phyloP scores from a whole-genome alignment of 2,888 invertebrate species.

The Thelaira solivaga region DNA sequence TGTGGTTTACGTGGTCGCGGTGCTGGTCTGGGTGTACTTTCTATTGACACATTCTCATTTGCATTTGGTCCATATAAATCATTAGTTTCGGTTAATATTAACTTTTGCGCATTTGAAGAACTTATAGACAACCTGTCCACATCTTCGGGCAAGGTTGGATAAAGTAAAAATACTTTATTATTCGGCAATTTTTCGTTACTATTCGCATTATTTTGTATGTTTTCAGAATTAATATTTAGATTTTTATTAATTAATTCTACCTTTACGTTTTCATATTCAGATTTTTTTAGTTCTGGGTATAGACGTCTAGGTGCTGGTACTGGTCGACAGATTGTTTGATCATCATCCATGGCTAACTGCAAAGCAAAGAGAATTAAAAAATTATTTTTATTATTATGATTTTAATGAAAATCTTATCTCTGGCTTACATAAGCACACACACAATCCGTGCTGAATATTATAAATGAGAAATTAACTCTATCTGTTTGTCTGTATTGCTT shows the following conservation, averaged over 20 bases:
- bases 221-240: conserved; percentile 71
- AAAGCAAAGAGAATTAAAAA: conserved; percentile 42
- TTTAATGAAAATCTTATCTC: no score
- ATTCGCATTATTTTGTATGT: conserved; percentile 69
- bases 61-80: conserved; percentile 72
- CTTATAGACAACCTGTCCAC: conserved; percentile 38
- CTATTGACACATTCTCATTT: conserved; percentile 70
- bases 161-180: conserved; percentile 68
- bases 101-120: conserved; percentile 56
- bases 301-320: conserved; percentile 75
- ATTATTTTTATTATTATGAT: no score
- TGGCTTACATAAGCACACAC: no score
- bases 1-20: conserved; percentile 71
- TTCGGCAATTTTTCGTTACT: conserved; percentile 70
- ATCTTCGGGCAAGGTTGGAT: conserved; percentile 57
- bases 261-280: conserved; percentile 75
- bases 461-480: no score
- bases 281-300: conserved; percentile 69
- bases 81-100: conserved; percentile 68
- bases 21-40: conserved; percentile 72
- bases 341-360: conserved; percentile 66
- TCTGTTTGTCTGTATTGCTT: no score
- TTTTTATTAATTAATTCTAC: conserved; percentile 71
- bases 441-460: no score
- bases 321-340: conserved; percentile 68